Evolutionary conservation across 92 coral and sea anemone species (phyloP), one percentile per base, ranked within the genome.

Genomic region (Bergia sp.): DNA sequence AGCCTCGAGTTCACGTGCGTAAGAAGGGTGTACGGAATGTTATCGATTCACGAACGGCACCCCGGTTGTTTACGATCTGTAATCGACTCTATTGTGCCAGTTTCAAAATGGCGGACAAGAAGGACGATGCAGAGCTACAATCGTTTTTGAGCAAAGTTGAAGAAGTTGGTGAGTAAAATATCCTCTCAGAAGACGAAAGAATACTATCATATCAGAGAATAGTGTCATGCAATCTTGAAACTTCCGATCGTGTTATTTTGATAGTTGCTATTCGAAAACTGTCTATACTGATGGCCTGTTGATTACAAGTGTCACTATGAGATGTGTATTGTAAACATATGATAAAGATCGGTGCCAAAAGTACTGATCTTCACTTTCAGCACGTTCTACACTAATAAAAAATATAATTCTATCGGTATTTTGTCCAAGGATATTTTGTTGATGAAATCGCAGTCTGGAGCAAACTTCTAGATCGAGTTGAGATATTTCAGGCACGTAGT

Each of bases 71-170:
- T 47, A 89, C 94, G 94, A 85, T 61, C 29, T 41, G 2, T 45
- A 3, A 61, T 91, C 94, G 94, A 73, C 12, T 3, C 12, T 57
- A 39, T 49, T 72, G 76, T 36, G 85, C 49, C 12, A 41, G 61
- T 75, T 72, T 65, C 55, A 93, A 91, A 89, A 92, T 93, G 96
- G 94, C 93, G 93, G 96, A 94, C 81, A 82, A 92, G 21, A 86
- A 81, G 37, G 93, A 91, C 65, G 92, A 89, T 66, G 98, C 91
- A 84, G 98, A 92, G 69, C 76, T 96, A 21, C 90, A 90, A 73
- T 89, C 91, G 80, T 96, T 96, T 91, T 94, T 96, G 21, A 92
- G 91, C 44, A 93, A 96, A 92, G 98, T 96, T 72, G 98, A 96
- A 81, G 98, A 96, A 81, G 92, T 96, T 57, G 98, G 98, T 96